Percentiles rank a stretch among this genome's conserved stretches.
These are phyloP conservation scores for Agrochola lychnidis DNA, from an alignment of 2,888 invertebrate genomes.

Conservation along the genomic window DNA sequence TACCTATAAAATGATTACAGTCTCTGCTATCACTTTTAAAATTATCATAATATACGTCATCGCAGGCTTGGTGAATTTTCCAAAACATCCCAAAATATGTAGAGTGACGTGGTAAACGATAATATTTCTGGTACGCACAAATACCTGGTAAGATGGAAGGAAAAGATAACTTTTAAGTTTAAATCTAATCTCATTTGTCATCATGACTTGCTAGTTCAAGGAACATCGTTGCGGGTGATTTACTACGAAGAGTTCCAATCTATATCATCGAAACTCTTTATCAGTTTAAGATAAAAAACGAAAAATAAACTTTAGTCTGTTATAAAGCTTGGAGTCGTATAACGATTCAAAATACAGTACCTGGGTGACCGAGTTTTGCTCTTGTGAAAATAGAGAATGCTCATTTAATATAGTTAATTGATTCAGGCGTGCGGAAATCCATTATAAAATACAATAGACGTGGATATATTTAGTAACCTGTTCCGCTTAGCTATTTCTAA, in stretches of 20 bases:
- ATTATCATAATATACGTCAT: background rate
- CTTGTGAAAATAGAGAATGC: too few relatives aligned
- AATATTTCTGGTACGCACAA: background rate
- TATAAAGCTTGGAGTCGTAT: too few relatives aligned
- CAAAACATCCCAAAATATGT: background rate
- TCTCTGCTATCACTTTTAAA: background rate
- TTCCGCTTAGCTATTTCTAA: too few relatives aligned
- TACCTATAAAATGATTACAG: background rate
- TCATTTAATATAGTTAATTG: too few relatives aligned
- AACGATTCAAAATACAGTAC: too few relatives aligned
- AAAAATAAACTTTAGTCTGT: too few relatives aligned
- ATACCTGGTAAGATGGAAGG: background rate
- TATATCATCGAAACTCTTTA: background rate
- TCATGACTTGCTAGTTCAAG: constrained; percentile 12
- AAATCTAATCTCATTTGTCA: background rate
- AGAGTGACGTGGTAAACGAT: background rate
- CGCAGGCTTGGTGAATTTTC: background rate
- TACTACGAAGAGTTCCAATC: background rate
- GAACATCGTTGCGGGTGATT: background rate
- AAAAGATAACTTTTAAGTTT: constrained; percentile 17
- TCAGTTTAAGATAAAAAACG: background rate
- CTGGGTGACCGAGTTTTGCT: too few relatives aligned
- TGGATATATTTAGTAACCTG: too few relatives aligned
- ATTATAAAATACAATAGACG: too few relatives aligned
- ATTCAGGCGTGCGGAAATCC: too few relatives aligned